Base-by-base conservation (phyloP, 1,140 invertebrate genomes). In the Yoshiicerus persimilis region DNA sequence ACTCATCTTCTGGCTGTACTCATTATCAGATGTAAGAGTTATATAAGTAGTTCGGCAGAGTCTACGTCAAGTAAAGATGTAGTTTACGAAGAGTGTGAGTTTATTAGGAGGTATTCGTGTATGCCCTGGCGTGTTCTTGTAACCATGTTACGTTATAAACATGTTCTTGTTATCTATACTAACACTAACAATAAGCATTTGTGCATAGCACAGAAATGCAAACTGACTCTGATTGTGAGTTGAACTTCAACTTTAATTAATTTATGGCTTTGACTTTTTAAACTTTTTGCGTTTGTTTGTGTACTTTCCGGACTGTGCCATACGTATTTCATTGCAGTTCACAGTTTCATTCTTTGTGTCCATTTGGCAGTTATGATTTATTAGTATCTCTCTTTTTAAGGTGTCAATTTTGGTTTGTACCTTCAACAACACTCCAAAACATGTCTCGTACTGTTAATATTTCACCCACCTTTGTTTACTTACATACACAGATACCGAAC, bases 221-320 rank as follows among this genome's bases (percentile, higher is more conserved):
- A 9, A n/a, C n/a, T n/a, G n/a, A n/a, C n/a, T n/a, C n/a, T n/a
- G n/a, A 70, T 25, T 70, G 13, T 80, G 75, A 36, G 13, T 80
- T 80, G 75, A 80, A 80, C 75, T 80, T 80, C 32, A 80, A 20
- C 75, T 38, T 80, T 80, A 80, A 80, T 80, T 80, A 36, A 80
- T 80, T 80, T 80, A 80, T 38, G 30, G 20, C 75, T 80, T 80
- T 80, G 75, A 36, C 75, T 80, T 36, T 80, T 80, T 38, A 8
- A 80, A 80, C 75, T 36, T 80, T 70, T 70, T 70, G 25, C 66
- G 11, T 56, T 56, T 56, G 20, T 56, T 16, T 56, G 20, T 4
- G 5, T 56, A 41, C 39, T 41, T 20, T 47, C 41, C n/a, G 11
- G 16, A 16, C 16, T 47, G 41, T 47, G 41, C 41, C 41, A 20